Evolutionary conservation across 2,797 vertebrate genomes (phyloP).

Genomic region (Chrosomus eos): DNA sequence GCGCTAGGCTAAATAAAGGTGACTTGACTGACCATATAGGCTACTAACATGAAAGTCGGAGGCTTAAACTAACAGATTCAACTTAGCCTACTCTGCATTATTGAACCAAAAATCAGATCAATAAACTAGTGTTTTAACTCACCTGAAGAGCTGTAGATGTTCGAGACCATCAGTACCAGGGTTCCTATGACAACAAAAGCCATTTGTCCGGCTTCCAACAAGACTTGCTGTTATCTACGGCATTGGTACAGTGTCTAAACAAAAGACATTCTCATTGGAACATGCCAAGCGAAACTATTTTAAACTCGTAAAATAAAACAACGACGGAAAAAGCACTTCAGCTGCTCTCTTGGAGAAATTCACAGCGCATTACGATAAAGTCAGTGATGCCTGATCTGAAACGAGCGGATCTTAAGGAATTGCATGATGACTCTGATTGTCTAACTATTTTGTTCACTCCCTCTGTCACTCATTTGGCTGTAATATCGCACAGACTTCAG

Average conservation of each 20-base stretch:
- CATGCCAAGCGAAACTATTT: background rate
- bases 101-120: background rate
- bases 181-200: constrained; percentile 10
- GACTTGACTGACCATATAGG: background rate
- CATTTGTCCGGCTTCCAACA: constrained; percentile 43
- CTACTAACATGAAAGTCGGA: background rate
- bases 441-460: constrained; percentile 20
- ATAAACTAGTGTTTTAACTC: constrained; percentile 41
- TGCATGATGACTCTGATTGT: background rate
- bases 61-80: background rate
- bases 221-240: constrained; percentile 5
- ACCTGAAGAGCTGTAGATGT: constrained; percentile 49
- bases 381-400: background rate
- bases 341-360: constrained; percentile 2
- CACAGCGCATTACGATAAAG: constrained; percentile 6
- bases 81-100: background rate
- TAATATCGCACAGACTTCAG: background rate
- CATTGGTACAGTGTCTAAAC: background rate
- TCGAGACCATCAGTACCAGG: constrained; percentile 38
- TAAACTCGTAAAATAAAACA: background rate
- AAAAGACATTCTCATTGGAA: background rate
- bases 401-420: background rate
- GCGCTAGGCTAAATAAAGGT: too few relatives aligned
- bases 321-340: background rate
- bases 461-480: background rate